Evolutionary conservation across 1,140 invertebrate genomes (phyloP).

Genomic region (Brevipalpus yothersi): DNA sequence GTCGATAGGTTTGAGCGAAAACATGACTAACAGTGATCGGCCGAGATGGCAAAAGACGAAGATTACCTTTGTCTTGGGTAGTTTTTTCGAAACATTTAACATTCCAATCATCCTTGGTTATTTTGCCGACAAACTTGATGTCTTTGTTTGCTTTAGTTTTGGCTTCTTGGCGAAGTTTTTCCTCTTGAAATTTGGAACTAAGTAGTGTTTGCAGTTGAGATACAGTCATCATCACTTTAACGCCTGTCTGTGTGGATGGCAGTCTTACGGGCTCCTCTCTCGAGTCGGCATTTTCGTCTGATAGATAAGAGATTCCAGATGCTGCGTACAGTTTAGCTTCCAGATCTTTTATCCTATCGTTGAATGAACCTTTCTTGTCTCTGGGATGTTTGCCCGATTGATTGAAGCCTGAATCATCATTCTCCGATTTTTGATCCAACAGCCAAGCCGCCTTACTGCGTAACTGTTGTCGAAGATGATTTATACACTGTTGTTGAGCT

Average conservation of each 20-base stretch:
- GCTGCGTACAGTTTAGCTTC: constrained; percentile 28
- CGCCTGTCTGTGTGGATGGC: neutral
- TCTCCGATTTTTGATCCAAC: constrained; percentile 39
- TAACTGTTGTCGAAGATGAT: neutral
- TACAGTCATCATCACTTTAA: constrained; percentile 5
- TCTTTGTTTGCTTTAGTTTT: constrained; percentile 5
- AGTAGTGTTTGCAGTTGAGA: constrained; percentile 1
- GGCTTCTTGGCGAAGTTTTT: constrained; percentile 3
- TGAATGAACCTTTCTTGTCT: neutral
- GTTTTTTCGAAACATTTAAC: constrained; percentile 36
- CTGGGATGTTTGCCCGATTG: neutral
- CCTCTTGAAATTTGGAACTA: constrained; percentile 1
- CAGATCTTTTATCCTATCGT: constrained; percentile 42
- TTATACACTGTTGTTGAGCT: neutral
- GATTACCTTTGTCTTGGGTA: neutral
- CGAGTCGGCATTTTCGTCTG: neutral
- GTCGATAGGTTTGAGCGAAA: too few species aligned
- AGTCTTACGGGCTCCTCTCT: neutral
- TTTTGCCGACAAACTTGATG: constrained; percentile 31
- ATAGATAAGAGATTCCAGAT: constrained; percentile 20
- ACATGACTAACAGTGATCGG: too few species aligned
- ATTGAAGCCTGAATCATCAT: neutral
- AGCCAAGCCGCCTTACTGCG: constrained; percentile 12
- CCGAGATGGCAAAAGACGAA: too few species aligned
- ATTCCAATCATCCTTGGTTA: constrained; percentile 75